Evolutionary conservation across 2,888 invertebrate genomes (phyloP).

Genomic region (Melinaea marsaeus): DNA sequence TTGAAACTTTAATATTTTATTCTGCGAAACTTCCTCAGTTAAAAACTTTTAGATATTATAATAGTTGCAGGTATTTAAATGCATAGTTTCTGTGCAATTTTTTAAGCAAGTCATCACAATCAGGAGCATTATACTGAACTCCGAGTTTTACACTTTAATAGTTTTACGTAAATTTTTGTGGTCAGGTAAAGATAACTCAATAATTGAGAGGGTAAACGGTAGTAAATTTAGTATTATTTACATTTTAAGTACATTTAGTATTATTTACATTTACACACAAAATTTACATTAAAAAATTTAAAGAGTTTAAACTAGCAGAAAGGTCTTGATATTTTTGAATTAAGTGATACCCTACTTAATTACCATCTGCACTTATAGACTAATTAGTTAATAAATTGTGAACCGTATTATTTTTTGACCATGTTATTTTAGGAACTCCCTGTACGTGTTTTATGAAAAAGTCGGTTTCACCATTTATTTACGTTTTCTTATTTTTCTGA

Average conservation of each 20-base stretch:
- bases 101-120: conserved; percentile 8
- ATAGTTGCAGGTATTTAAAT: conserved; percentile 1
- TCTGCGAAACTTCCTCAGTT: background rate
- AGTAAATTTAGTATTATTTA: conserved; percentile 19
- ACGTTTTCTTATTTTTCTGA: too few relatives aligned
- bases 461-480: too few relatives aligned
- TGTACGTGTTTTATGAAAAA: too few relatives aligned
- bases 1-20: too few relatives aligned
- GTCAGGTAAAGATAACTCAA: conserved; percentile 32
- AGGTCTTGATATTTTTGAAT: conserved; percentile 7
- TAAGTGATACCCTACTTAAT: too few relatives aligned
- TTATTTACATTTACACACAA: conserved; percentile 30
- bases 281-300: conserved; percentile 35
- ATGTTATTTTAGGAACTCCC: too few relatives aligned
- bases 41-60: conserved; percentile 6
- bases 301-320: conserved; percentile 19
- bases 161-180: conserved; percentile 33
- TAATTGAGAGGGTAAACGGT: conserved; percentile 25
- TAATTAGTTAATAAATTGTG: too few relatives aligned
- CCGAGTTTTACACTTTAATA: conserved; percentile 12
- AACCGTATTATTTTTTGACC: too few relatives aligned
- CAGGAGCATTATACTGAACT: background rate
- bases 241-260: conserved; percentile 31
- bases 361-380: too few relatives aligned
- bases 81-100: background rate